Conservation (phyloP, 2,113 vertebrate genomes). For the Rhea pennata region DNA sequence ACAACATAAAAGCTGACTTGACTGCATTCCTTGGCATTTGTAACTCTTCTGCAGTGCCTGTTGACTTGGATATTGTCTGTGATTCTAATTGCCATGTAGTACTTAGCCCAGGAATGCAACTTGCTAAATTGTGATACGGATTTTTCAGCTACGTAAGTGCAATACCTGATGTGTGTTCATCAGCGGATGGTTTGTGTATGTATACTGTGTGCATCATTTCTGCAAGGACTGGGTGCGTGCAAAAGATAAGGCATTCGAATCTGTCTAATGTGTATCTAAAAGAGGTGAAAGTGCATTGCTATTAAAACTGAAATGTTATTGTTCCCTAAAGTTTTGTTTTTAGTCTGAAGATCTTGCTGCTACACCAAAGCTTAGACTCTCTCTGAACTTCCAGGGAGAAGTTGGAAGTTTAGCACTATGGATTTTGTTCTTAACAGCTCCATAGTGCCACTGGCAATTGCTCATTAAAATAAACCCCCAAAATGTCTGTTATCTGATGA, state of each 20-base stretch:
- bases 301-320: background rate
- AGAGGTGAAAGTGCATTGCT: background rate
- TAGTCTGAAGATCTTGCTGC: background rate
- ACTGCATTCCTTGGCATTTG: background rate
- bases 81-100: background rate
- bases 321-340: background rate
- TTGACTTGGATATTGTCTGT: background rate
- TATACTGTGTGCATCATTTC: background rate
- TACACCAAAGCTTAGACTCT: background rate
- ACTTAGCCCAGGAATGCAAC: background rate
- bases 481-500: background rate
- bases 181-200: background rate
- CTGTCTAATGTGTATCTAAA: background rate
- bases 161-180: background rate
- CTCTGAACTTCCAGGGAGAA: background rate
- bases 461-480: background rate
- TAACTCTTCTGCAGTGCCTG: background rate
- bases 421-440: background rate
- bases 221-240: background rate
- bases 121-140: background rate
- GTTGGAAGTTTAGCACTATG: background rate
- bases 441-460: background rate
- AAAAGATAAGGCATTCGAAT: background rate
- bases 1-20: background rate
- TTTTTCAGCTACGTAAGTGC: background rate